Base-by-base conservation (phyloP, 2,113 vertebrate species). In the Holacanthus passer region DNA sequence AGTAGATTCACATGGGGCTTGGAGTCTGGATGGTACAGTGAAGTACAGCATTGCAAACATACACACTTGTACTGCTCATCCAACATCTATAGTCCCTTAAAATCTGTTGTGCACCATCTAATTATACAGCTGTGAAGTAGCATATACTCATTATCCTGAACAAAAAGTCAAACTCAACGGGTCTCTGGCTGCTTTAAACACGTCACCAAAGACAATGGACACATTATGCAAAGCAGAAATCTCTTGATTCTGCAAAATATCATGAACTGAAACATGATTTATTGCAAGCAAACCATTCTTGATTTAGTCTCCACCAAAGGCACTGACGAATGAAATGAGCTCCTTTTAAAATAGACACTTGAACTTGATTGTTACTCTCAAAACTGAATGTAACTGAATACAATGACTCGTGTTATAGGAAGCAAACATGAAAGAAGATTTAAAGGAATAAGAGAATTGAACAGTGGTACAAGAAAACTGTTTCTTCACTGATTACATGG, bases 351-450 rank as follows among this genome's bases (percentile, higher is more conserved):
- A 39, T 1, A 48, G 14, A 29, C 35, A 60, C 20, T 62, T 75
- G 47, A 58, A 41, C 20, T 37, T 56, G 47, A 55, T 22, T 1
- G 10, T 60, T 11, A 9, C 13, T 39, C 22, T 35, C 43, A 20
- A 69, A 48, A 66, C 3, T 13, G 0, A 58, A 71, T 0, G n/a
- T 35, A 5, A n/a, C n/a, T n/a, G n/a, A n/a, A n/a, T n/a, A n/a
- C n/a, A 20, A 45, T n/a, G 1, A 47, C 9, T 59, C 2, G 3
- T 12, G 10, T 19, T 59, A 65, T 6, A 50, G 31, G 11, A 22
- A 45, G 47, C 16, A 50, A 64, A 55, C 27, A 41, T 73, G 20
- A 70, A 58, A n/a, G 22, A 59, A 8, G 3, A 50, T 73, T 69
- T 17, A 13, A 35, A 31, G 43, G 48, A 69, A 37, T 29, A 50